Evolutionary conservation across 1,140 invertebrate species (phyloP).

Genomic region (Drosophila dunni): DNA sequence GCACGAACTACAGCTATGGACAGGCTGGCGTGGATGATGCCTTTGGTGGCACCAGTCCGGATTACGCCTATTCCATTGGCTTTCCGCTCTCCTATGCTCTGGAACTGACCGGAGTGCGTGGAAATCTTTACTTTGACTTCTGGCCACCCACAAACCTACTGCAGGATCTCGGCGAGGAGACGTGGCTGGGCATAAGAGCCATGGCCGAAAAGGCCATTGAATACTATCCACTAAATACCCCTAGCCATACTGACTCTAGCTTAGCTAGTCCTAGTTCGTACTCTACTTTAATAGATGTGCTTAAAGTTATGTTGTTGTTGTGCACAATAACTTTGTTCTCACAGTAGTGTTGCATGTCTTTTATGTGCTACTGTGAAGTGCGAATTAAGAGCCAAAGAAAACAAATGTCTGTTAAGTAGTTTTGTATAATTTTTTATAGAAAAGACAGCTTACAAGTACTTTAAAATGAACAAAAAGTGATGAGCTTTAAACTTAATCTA

Average conservation of each 20-base stretch:
- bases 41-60: slow-evolving; percentile 57
- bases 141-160: slow-evolving; percentile 37
- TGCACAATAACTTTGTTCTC: neutral
- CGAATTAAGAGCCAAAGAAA: neutral
- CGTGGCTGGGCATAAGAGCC: slow-evolving; percentile 51
- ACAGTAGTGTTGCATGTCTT: neutral
- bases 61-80: slow-evolving; percentile 49
- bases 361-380: neutral
- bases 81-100: slow-evolving; percentile 47
- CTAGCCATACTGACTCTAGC: neutral
- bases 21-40: slow-evolving; percentile 11
- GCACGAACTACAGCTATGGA: slow-evolving; percentile 13
- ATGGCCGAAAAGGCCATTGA: slow-evolving; percentile 48
- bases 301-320: slow-evolving; percentile 3
- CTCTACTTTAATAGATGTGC: neutral
- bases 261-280: neutral
- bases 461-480: no score
- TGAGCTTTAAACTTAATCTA: no score
- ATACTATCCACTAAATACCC: slow-evolving; percentile 26
- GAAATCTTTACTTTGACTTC: slow-evolving; percentile 15
- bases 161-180: slow-evolving; percentile 22
- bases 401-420: neutral
- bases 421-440: no score
- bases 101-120: slow-evolving; percentile 39
- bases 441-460: no score